Conservation (phyloP, 2,888 invertebrate species). For the Sarcophaga caerulescens region DNA sequence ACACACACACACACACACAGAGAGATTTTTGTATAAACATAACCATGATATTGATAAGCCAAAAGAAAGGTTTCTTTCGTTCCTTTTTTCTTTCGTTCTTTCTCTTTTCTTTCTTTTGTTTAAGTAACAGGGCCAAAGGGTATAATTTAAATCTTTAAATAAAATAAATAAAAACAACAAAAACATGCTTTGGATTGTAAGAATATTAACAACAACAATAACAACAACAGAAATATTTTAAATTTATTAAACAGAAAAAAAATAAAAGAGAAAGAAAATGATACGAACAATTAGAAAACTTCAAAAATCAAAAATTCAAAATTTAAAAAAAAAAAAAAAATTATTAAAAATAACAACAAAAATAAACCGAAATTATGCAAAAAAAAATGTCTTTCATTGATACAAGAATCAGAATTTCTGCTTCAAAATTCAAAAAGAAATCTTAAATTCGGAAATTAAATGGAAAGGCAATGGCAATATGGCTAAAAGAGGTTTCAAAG, state of each 20-base stretch:
- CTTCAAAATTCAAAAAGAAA: no score
- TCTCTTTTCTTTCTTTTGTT: slow-evolving; percentile 30
- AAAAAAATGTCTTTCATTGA: no score
- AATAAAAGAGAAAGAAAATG: neutral
- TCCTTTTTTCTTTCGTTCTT: neutral
- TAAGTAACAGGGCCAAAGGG: slow-evolving; percentile 62
- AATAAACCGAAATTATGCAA: no score
- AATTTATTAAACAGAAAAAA: neutral
- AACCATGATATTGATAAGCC: neutral
- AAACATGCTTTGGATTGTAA: slow-evolving; percentile 37
- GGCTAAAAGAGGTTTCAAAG: no score
- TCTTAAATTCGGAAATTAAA: no score
- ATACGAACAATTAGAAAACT: neutral
- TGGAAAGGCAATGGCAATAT: no score
- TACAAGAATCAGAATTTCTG: no score
- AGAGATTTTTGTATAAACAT: slow-evolving; percentile 10
- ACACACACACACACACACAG: neutral
- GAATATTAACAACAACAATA: slow-evolving; percentile 16
- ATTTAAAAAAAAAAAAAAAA: neutral
- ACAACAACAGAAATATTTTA: neutral
- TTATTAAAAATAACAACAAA: no score
- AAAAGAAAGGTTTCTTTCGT: neutral
- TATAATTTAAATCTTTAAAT: slow-evolving; percentile 68
- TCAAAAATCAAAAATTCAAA: neutral
- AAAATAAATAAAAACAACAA: slow-evolving; percentile 64